These are phyloP conservation scores for Tokudaia tokunoshimensis DNA, from an alignment of 2,797 vertebrate species.

Conservation along the genomic window DNA sequence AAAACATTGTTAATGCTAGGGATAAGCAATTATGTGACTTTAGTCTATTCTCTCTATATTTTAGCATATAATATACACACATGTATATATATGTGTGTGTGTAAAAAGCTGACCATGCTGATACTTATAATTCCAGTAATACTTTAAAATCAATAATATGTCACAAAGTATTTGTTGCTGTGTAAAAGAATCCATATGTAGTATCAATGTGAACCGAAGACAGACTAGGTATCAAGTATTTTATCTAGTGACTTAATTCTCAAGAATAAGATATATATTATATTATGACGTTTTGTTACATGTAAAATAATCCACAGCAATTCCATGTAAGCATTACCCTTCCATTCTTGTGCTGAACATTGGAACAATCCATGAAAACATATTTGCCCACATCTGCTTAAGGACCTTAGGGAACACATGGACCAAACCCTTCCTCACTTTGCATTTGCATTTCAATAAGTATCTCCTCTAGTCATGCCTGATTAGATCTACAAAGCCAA, in stretches of 20 bases:
- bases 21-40: not conserved
- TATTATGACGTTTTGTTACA: conserved; percentile 37
- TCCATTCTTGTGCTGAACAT: not conserved
- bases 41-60: not conserved
- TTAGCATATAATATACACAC: not conserved
- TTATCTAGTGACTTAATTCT: not conserved
- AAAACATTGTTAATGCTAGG: not conserved
- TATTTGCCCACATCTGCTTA: not conserved
- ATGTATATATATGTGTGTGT: too few relatives aligned
- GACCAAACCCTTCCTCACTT: not conserved
- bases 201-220: not conserved
- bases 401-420: not conserved
- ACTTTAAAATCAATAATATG: not conserved
- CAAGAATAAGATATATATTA: not conserved
- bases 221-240: not conserved
- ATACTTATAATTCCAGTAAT: too few relatives aligned
- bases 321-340: not conserved
- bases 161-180: not conserved
- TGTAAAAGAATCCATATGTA: conserved; percentile 27
- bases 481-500: not conserved
- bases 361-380: conserved; percentile 7
- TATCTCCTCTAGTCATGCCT: not conserved
- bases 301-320: not conserved
- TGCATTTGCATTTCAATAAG: conserved; percentile 26
- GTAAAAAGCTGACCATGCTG: too few relatives aligned